phyloP scores from a whole-genome alignment of 1,140 invertebrate species.

The Stegodyphus mimosarum region DNA sequence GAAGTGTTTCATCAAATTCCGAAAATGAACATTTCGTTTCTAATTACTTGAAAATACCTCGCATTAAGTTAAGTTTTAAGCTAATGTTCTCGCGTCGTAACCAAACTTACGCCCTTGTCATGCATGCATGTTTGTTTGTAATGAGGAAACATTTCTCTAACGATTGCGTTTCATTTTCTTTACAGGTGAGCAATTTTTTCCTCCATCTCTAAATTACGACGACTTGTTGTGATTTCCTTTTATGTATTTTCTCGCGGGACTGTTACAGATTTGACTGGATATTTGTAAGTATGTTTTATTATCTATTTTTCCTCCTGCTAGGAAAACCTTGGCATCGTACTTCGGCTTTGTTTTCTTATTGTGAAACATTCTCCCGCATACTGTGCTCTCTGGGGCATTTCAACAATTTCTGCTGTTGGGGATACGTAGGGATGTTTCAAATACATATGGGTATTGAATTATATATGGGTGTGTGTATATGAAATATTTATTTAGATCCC shows the following conservation, averaged over 20 bases:
- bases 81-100: no score
- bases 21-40: no score
- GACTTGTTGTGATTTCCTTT: neutral
- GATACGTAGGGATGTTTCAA: no score
- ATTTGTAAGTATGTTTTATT: constrained; percentile 5
- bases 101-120: neutral
- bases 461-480: no score
- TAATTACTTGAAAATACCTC: no score
- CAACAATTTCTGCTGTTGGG: no score
- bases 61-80: neutral
- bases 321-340: neutral
- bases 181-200: neutral
- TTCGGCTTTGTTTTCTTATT: neutral
- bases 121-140: neutral
- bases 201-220: neutral
- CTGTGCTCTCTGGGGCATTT: neutral
- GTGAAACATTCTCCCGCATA: no score
- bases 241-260: neutral
- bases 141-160: neutral
- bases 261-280: neutral
- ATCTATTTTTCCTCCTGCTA: neutral
- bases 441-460: no score
- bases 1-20: no score
- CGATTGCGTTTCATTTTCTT: neutral
- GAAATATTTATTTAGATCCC: no score